Percentiles rank a stretch among this genome's conserved stretches.
These are phyloP conservation scores for Arion vulgaris DNA, from an alignment of 1,140 invertebrate genomes.

Conservation along the genomic window DNA sequence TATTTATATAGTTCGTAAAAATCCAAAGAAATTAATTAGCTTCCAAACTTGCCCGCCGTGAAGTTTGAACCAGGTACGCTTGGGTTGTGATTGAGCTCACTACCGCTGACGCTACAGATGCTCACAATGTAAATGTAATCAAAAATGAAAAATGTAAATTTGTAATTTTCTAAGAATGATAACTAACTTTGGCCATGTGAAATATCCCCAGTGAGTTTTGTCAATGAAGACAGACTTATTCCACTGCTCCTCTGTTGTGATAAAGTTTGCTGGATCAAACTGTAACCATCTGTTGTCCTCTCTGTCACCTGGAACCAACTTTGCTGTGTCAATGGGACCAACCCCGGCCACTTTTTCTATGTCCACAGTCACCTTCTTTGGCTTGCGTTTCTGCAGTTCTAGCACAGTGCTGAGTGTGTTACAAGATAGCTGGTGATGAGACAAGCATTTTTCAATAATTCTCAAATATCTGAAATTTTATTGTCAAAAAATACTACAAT, in stretches of 20 bases:
- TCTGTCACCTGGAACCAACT: constrained; percentile 74
- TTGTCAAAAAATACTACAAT: too few relatives aligned
- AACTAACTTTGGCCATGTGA: constrained; percentile 83
- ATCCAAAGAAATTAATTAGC: too few relatives aligned
- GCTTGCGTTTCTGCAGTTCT: constrained; percentile 83
- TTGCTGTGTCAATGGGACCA: constrained; percentile 28
- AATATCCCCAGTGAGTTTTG: constrained; percentile 83
- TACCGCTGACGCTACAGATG: too few relatives aligned
- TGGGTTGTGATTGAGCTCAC: too few relatives aligned
- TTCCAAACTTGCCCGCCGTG: too few relatives aligned
- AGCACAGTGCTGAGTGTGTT: constrained; percentile 79
- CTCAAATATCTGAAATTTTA: too few relatives aligned
- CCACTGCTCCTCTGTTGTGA: constrained; percentile 81
- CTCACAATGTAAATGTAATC: too few relatives aligned
- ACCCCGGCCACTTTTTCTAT: constrained; percentile 66
- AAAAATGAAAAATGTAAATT: too few relatives aligned
- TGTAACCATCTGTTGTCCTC: constrained; percentile 83
- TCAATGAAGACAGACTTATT: constrained; percentile 80
- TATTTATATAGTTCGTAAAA: too few relatives aligned
- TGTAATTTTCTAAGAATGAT: not conserved
- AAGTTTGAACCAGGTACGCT: too few relatives aligned
- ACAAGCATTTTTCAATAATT: not conserved
- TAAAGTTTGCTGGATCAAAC: constrained; percentile 78
- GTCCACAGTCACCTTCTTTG: constrained; percentile 78
- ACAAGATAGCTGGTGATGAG: constrained; percentile 76